A percentile compares a stretch with the other conserved stretches of the same genome.
Conservation (phyloP, 64 coral and sea anemone species). For the Porites australiensis region DNA sequence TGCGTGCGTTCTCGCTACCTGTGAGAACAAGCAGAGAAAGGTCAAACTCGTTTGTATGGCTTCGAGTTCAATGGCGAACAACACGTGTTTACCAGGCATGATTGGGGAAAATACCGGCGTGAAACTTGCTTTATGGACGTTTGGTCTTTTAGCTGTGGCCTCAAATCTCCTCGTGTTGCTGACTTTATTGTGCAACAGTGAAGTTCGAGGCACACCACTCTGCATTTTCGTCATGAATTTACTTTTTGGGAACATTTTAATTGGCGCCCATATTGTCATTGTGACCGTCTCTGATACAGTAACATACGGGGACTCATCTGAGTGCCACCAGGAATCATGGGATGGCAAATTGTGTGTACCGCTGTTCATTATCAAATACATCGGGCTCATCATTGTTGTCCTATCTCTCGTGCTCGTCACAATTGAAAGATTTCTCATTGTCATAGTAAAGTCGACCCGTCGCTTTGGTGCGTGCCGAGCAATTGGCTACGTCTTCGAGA, state of each 20-base stretch:
- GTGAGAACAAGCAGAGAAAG: conserved; percentile 73
- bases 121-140: conserved; percentile 93
- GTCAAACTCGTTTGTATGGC: conserved; percentile 50
- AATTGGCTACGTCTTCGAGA: conserved; percentile 88
- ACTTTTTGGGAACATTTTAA: conserved; percentile 83
- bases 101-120: conserved; percentile 88
- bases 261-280: conserved; percentile 80
- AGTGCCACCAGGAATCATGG: conserved; percentile 80
- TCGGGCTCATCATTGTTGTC: conserved; percentile 81
- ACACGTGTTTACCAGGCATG: conserved; percentile 73
- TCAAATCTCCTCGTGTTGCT: conserved; percentile 86
- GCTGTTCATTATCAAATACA: conserved; percentile 83
- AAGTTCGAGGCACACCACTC: conserved; percentile 76
- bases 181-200: conserved; percentile 81
- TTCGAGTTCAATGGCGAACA: conserved; percentile 38
- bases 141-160: conserved; percentile 83
- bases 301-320: conserved; percentile 71
- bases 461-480: conserved; percentile 85
- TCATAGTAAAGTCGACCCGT: conserved; percentile 72
- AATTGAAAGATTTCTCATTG: conserved; percentile 75
- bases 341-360: conserved; percentile 76
- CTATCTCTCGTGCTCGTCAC: conserved; percentile 82
- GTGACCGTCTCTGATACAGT: conserved; percentile 82
- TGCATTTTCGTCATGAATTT: conserved; percentile 97
- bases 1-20: conserved; percentile 70